A percentile compares a stretch with the other conserved stretches of the same genome.
These are phyloP conservation scores for Ahaetulla prasina DNA, from an alignment of 2,113 vertebrate genomes.

Conservation along the genomic window DNA sequence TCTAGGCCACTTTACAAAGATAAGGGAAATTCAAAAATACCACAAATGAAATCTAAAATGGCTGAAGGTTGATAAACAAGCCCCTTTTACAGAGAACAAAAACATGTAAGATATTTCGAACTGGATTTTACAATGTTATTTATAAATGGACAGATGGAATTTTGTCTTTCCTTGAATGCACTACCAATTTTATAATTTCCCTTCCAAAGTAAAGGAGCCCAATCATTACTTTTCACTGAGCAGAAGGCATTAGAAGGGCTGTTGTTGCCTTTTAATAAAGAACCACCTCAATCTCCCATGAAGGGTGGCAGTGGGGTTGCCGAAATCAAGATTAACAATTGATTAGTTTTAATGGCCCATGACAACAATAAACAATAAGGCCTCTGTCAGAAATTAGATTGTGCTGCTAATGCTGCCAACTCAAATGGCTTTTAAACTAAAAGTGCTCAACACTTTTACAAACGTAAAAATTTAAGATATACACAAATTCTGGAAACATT, in stretches of 20 bases:
- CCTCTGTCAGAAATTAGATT: slow-evolving; percentile 65
- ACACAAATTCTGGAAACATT: slow-evolving; percentile 23
- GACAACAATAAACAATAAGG: slow-evolving; percentile 69
- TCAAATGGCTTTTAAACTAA: slow-evolving; percentile 57
- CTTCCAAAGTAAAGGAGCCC: slow-evolving; percentile 35
- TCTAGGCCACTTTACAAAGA: background rate
- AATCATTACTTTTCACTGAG: slow-evolving; percentile 56
- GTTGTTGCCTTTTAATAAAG: slow-evolving; percentile 61
- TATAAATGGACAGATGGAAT: background rate
- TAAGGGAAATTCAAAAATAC: background rate
- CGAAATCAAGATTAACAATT: slow-evolving; percentile 77
- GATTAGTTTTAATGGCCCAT: slow-evolving; percentile 80
- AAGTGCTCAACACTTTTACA: slow-evolving; percentile 42
- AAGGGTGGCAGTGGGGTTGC: slow-evolving; percentile 68
- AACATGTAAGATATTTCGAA: background rate
- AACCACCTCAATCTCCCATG: slow-evolving; percentile 66
- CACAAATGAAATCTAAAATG: background rate
- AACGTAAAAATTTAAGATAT: slow-evolving; percentile 38
- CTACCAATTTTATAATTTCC: slow-evolving; percentile 38
- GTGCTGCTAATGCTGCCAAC: slow-evolving; percentile 64
- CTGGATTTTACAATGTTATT: background rate
- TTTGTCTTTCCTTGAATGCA: background rate
- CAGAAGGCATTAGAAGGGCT: slow-evolving; percentile 62
- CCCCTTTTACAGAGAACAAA: background rate
- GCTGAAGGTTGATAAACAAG: background rate